Conservation (phyloP, 2,888 invertebrate species). For the Abrostola triplasia region DNA sequence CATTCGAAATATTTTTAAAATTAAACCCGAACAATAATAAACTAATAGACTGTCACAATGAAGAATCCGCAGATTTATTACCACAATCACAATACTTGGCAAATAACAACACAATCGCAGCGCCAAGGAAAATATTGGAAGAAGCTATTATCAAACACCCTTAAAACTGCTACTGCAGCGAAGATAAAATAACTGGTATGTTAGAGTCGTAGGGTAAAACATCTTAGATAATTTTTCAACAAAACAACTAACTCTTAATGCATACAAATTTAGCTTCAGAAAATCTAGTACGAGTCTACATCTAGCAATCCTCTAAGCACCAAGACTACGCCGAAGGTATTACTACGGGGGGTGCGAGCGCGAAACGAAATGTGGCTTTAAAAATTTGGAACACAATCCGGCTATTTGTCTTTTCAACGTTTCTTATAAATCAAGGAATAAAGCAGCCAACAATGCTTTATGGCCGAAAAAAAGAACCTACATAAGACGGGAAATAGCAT, state of each 20-base stretch:
- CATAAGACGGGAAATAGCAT: slow-evolving; percentile 87
- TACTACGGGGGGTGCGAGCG: slow-evolving; percentile 81
- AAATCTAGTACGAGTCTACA: slow-evolving; percentile 40
- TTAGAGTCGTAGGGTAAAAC: neutral
- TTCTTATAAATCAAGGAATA: slow-evolving; percentile 92
- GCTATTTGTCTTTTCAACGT: slow-evolving; percentile 93
- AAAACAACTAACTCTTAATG: slow-evolving; percentile 20
- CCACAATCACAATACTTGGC: slow-evolving; percentile 4
- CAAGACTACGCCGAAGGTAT: slow-evolving; percentile 76
- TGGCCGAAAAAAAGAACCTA: slow-evolving; percentile 88
- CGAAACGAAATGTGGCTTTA: slow-evolving; percentile 93
- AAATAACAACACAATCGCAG: neutral
- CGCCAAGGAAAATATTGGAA: slow-evolving; percentile 3
- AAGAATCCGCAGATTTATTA: neutral
- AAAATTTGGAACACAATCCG: slow-evolving; percentile 94
- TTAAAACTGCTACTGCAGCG: neutral
- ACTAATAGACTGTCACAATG: neutral
- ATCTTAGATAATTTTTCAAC: neutral
- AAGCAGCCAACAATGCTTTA: slow-evolving; percentile 90
- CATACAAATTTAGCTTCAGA: slow-evolving; percentile 30
- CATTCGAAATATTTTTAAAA: too few relatives aligned
- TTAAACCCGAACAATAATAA: too few relatives aligned
- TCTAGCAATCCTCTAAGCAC: slow-evolving; percentile 63
- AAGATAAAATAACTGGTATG: neutral
- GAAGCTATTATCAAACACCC: neutral